Conservation (phyloP, 2,113 vertebrate species). For the Etia nguti region DNA sequence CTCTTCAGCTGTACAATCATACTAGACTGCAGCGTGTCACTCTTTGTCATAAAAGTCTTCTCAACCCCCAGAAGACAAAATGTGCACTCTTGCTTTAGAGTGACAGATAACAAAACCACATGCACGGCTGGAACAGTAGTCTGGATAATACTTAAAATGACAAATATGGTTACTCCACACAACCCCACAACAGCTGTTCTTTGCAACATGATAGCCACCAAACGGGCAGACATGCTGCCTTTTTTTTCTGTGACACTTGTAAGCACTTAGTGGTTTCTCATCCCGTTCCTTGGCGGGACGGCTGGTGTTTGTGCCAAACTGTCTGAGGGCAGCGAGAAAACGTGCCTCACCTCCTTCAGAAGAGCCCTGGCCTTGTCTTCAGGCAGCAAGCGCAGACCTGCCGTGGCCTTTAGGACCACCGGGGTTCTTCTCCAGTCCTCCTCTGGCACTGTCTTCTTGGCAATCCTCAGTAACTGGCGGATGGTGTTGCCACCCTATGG, state of each 20-base stretch:
- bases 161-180: slow-evolving; percentile 68
- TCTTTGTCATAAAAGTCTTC: background rate
- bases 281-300: slow-evolving; percentile 49
- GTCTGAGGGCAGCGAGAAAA: slow-evolving; percentile 59
- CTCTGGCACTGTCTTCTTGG: slow-evolving; percentile 84
- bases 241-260: slow-evolving; percentile 64
- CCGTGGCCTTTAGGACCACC: slow-evolving; percentile 92
- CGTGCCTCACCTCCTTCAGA: slow-evolving; percentile 81
- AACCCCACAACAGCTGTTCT: slow-evolving; percentile 75
- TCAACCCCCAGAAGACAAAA: background rate
- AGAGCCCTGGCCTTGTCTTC: slow-evolving; percentile 84
- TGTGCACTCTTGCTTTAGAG: slow-evolving; percentile 27
- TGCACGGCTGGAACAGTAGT: slow-evolving; percentile 61
- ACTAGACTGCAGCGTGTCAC: background rate
- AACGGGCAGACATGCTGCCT: slow-evolving; percentile 55
- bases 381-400: slow-evolving; percentile 88
- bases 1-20: background rate
- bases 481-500: slow-evolving; percentile 85
- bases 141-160: slow-evolving; percentile 67
- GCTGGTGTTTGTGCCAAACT: slow-evolving; percentile 53
- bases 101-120: slow-evolving; percentile 58
- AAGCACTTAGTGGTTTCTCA: slow-evolving; percentile 71
- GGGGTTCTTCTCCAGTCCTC: slow-evolving; percentile 88
- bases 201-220: slow-evolving; percentile 60
- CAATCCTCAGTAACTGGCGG: slow-evolving; percentile 82